A percentile compares a stretch with the other conserved stretches of the same genome.
These are phyloP conservation scores for Metallyticus violacea DNA, from an alignment of 2,888 invertebrate genomes.

Conservation along the genomic window DNA sequence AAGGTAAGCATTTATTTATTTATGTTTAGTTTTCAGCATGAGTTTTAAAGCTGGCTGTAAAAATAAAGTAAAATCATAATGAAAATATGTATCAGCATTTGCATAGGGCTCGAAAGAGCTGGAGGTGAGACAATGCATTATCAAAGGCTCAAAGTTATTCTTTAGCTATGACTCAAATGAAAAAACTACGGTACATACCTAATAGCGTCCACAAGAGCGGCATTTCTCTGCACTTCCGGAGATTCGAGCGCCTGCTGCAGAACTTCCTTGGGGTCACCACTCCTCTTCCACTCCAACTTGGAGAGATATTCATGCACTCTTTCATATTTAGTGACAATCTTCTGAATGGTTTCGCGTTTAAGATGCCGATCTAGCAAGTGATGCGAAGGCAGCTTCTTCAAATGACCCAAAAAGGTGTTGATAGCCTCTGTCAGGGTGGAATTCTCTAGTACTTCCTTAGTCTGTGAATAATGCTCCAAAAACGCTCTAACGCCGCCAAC, in stretches of 20 bases:
- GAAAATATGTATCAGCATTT: too few species aligned
- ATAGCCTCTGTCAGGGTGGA: neutral
- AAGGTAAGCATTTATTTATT: too few species aligned
- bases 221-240: neutral
- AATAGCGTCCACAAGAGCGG: neutral
- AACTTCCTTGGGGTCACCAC: neutral
- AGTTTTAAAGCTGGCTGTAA: too few species aligned
- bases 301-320: neutral
- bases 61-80: too few species aligned
- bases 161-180: too few species aligned
- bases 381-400: neutral
- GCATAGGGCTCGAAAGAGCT: too few species aligned
- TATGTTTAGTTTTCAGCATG: too few species aligned
- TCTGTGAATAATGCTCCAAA: neutral
- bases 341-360: neutral
- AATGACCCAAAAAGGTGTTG: neutral
- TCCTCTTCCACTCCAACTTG: neutral
- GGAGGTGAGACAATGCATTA: too few species aligned
- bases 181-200: neutral
- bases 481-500: neutral
- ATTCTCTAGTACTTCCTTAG: neutral
- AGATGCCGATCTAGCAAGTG: neutral
- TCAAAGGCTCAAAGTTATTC: too few species aligned
- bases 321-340: neutral
- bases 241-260: neutral